Base-by-base conservation (phyloP, 2,888 invertebrate species). In the Zonitis immaculata region DNA sequence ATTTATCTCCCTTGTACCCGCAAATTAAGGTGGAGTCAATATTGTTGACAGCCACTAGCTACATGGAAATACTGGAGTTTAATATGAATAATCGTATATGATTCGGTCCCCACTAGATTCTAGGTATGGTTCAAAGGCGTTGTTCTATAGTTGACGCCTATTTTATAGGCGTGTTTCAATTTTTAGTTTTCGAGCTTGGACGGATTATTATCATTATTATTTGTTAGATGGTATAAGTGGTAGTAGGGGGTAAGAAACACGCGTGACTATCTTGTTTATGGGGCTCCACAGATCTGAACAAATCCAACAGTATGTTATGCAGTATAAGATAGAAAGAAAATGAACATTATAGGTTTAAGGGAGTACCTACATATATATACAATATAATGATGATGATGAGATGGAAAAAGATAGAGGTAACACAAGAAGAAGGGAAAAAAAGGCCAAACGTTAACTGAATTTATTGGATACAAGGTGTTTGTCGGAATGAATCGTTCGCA, bases 391-490 rank as follows among this genome's bases (percentile, higher is more conserved):
- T 35, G 35, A 35, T n/a, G n/a, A n/a, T n/a, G 18, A 35, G 35
- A 35, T 35, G 35, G 16, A 35, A 35, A 16, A 35, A 35, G 16
- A 35, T 3, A 22, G 22, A 22, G 5, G 5, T 22, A 22, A 5
- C n/a, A n/a, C n/a, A n/a, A n/a, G n/a, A n/a, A n/a, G n/a, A n/a
- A n/a, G n/a, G 14, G 12, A 32, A 32, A 32, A 32, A 32, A 25
- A 3, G 6, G 6, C 25, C 12, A n/a, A 75, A 74, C 74, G 70
- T 70, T 76, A 76, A 76, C 75, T 72, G 76, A 76, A 76, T 76
- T 76, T 76, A 76, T 76, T 76, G 75, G 76, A 74, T 76, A 76
- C 76, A 76, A 75, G 75, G 76, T 76, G 76, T 76, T 76, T 73
- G 75, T 73, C 72, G 73, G 74, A 76, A 76, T 76, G 76, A 75